Evolutionary conservation across 1,140 invertebrate species (phyloP).

Genomic region (Danaus plexippus): DNA sequence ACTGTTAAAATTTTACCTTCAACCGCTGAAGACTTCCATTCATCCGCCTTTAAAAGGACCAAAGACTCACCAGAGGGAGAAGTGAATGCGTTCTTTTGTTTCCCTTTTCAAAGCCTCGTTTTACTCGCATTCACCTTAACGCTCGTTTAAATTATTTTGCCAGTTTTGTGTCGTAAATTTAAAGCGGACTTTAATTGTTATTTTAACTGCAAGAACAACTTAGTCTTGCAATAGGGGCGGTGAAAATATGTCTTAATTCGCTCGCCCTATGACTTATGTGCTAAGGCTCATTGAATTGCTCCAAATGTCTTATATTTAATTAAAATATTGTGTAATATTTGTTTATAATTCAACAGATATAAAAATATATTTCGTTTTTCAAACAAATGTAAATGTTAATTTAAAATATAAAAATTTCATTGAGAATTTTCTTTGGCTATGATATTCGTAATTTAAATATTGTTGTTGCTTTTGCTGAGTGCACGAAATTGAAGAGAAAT

Average conservation of each 20-base stretch:
- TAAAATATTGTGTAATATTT: too few relatives aligned
- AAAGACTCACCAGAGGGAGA: conserved; percentile 39
- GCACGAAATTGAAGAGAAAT: conserved; percentile 66
- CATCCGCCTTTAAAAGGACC: conserved; percentile 47
- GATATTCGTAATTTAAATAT: conserved; percentile 61
- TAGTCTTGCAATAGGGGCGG: conserved; percentile 49
- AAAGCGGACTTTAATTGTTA: conserved; percentile 68
- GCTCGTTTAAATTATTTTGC: conserved; percentile 66
- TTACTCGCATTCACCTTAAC: conserved; percentile 47
- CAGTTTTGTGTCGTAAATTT: conserved; percentile 70
- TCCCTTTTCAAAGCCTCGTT: conserved; percentile 54
- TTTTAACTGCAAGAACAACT: conserved; percentile 68
- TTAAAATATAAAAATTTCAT: conserved; percentile 22
- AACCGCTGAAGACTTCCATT: conserved; percentile 40
- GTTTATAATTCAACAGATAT: neutral
- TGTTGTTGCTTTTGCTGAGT: conserved; percentile 65
- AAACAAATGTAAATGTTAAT: neutral
- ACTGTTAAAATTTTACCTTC: conserved; percentile 63
- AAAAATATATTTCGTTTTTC: conserved; percentile 2
- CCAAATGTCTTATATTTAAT: neutral
- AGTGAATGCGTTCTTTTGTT: conserved; percentile 58
- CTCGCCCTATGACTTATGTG: conserved; percentile 62
- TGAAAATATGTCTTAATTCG: conserved; percentile 70
- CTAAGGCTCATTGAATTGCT: conserved; percentile 40
- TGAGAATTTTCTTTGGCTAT: conserved; percentile 36